Percentiles rank a stretch among this genome's conserved stretches.
Conservation (phyloP, 2,888 invertebrate genomes). For the Laothoe populi region DNA sequence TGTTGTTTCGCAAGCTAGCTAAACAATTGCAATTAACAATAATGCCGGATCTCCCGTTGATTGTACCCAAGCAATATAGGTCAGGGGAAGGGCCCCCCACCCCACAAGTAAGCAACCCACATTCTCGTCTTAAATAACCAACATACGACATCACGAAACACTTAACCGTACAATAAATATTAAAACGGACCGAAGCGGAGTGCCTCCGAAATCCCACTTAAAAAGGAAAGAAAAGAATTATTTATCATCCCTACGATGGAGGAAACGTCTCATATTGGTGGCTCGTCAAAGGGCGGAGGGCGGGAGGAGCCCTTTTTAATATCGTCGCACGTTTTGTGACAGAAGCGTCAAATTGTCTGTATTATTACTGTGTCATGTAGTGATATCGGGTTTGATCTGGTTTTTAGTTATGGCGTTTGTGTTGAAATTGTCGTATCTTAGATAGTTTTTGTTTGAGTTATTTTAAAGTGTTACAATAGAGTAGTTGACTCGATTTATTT, state of each 20-base stretch:
- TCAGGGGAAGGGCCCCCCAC: background rate
- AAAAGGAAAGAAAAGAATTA: constrained; percentile 28
- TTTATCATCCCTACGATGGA: constrained; percentile 16
- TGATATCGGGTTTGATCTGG: constrained; percentile 8
- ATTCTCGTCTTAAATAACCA: background rate
- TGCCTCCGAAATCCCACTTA: constrained; percentile 23
- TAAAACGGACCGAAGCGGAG: constrained; percentile 6
- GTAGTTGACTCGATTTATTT: too few species aligned
- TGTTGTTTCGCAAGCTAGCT: too few species aligned
- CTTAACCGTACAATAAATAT: constrained; percentile 21
- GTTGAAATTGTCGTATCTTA: background rate
- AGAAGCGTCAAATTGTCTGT: constrained; percentile 27
- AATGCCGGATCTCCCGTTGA: too few species aligned
- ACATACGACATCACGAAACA: constrained; percentile 7
- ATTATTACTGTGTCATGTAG: constrained; percentile 19
- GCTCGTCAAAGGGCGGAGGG: constrained; percentile 11
- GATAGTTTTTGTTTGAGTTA: background rate
- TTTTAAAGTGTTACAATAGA: too few species aligned
- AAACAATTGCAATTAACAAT: too few species aligned
- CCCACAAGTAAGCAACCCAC: background rate
- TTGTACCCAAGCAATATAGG: too few species aligned
- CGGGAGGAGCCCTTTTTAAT: constrained; percentile 27
- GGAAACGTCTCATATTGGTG: constrained; percentile 10
- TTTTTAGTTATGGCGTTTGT: background rate
- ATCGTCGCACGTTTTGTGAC: constrained; percentile 23